Evolutionary conservation across 2,113 vertebrate species (phyloP).

Genomic region (Ursus arctos): DNA sequence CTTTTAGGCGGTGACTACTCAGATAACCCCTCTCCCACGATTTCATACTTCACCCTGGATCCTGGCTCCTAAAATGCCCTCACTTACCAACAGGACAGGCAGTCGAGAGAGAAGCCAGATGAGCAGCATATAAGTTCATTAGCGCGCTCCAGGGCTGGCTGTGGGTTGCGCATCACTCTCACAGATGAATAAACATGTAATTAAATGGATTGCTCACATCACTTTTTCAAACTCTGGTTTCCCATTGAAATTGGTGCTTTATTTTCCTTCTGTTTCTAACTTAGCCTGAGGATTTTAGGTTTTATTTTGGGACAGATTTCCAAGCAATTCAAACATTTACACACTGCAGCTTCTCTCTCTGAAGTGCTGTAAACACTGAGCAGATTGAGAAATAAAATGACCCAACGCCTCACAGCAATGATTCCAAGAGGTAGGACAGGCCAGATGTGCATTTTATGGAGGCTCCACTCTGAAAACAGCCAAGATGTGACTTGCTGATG

Average conservation of each 20-base stretch:
- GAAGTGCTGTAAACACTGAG: neutral
- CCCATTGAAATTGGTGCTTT: neutral
- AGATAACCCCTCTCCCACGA: neutral
- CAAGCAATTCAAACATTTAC: constrained; percentile 1
- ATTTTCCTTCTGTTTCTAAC: neutral
- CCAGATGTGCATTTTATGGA: neutral
- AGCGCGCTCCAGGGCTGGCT: fast-evolving
- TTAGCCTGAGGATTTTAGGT: neutral
- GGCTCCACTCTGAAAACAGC: neutral
- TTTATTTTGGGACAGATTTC: constrained; percentile 49
- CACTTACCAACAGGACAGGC: fast-evolving
- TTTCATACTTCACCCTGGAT: neutral
- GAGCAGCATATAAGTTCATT: neutral
- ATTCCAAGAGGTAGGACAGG: neutral
- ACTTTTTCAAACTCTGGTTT: neutral
- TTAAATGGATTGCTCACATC: fast-evolving
- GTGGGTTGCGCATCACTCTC: fast-evolving
- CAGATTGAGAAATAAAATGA: constrained; percentile 13
- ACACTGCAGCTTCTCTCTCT: neutral
- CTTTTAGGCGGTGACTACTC: neutral
- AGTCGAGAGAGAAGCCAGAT: too few species aligned
- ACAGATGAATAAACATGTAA: neutral
- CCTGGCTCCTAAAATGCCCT: neutral
- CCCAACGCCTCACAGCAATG: neutral
- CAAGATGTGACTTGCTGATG: neutral